Percentiles rank a stretch among this genome's conserved stretches.
Evolutionary conservation across 2,888 invertebrate genomes (phyloP).

Genomic region (Drosophila sordidula): DNA sequence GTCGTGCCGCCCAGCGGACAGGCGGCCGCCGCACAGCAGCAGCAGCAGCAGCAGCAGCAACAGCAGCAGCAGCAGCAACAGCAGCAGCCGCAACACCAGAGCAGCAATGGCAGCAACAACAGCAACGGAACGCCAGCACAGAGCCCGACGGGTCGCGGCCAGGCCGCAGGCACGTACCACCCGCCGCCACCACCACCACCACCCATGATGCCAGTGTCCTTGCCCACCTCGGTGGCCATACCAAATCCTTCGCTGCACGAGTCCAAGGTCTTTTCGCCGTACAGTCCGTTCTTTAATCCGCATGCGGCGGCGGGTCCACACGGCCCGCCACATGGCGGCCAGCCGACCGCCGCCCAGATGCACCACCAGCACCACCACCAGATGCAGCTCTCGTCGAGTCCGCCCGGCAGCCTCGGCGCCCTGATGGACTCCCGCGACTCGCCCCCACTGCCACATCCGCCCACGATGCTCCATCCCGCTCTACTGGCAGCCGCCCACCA

Average conservation of each 20-base stretch:
- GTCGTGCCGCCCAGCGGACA: conserved; percentile 87
- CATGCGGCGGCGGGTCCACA: conserved; percentile 85
- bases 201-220: conserved; percentile 93
- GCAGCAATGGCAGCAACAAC: conserved; percentile 72
- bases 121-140: conserved; percentile 85
- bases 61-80: conserved; percentile 57
- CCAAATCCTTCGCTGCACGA: conserved; percentile 98
- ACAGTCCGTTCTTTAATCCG: conserved; percentile 94
- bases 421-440: conserved; percentile 90
- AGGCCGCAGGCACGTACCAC: conserved; percentile 74
- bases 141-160: conserved; percentile 90
- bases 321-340: conserved; percentile 85
- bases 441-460: conserved; percentile 93
- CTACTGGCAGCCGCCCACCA: conserved; percentile 93
- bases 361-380: conserved; percentile 78
- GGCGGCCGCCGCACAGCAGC: conserved; percentile 52
- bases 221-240: conserved; percentile 98
- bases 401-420: conserved; percentile 88
- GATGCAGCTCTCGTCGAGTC: conserved; percentile 85
- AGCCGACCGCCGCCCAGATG: conserved; percentile 85
- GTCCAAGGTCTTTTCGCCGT: conserved; percentile 96
- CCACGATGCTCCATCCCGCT: conserved; percentile 93
- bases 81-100: conserved; percentile 54
- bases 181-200: conserved; percentile 88
- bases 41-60: conserved; percentile 84